phyloP scores from a whole-genome alignment of 2,113 vertebrate genomes.

The Bufo bufo region DNA sequence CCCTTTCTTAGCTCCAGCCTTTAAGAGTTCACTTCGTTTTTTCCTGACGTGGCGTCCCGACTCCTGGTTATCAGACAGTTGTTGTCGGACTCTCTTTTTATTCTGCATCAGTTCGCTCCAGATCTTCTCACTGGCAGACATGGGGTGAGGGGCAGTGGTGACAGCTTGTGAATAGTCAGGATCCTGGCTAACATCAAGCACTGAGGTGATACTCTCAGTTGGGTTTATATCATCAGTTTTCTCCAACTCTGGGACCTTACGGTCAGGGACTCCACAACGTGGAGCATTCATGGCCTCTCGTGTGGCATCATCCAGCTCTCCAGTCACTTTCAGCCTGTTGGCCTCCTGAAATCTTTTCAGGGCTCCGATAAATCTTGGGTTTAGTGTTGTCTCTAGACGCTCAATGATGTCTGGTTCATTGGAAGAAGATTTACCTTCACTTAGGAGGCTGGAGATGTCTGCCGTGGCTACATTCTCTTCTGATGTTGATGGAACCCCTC shows the following conservation, averaged over 20 bases:
- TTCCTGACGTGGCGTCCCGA: not conserved
- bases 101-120: not conserved
- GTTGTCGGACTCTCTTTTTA: not conserved
- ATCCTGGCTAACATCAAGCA: not conserved
- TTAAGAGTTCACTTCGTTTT: constrained; percentile 7
- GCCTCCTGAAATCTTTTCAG: constrained; percentile 57
- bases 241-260: constrained; percentile 23
- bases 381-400: not conserved
- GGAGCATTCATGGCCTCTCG: constrained; percentile 54
- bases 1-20: not conserved
- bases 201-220: not conserved
- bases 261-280: constrained; percentile 60
- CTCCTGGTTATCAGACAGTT: not conserved
- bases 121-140: not conserved
- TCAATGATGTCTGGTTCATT: not conserved
- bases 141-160: not conserved
- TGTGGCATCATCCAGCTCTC: constrained; percentile 51
- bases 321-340: constrained; percentile 47
- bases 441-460: not conserved
- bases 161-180: not conserved
- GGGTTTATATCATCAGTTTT: not conserved
- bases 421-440: not conserved
- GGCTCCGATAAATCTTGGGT: constrained; percentile 36
- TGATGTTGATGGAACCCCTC: not conserved
- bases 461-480: not conserved